Evolutionary conservation across 2,797 vertebrate genomes (phyloP).

Genomic region (Uromys caudimaculatus): DNA sequence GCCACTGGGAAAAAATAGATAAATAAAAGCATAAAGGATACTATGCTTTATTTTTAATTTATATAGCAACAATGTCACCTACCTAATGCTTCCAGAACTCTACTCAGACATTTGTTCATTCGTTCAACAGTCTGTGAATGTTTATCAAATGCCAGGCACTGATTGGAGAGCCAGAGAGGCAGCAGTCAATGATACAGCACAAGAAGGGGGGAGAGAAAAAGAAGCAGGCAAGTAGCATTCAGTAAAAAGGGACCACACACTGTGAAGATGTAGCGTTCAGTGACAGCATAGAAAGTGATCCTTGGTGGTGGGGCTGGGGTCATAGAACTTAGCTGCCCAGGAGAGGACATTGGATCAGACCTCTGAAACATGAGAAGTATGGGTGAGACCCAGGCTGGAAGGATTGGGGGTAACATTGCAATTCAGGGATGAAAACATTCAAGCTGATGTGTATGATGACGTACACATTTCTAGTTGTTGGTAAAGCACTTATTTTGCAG

Average conservation of each 20-base stretch:
- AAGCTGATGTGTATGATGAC: neutral
- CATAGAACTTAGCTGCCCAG: neutral
- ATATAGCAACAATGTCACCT: neutral
- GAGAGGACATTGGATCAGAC: neutral
- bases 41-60: neutral
- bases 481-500: neutral
- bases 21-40: neutral
- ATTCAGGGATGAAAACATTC: neutral
- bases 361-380: neutral
- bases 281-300: neutral
- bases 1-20: neutral
- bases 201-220: neutral
- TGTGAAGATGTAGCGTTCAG: neutral
- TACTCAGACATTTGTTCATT: neutral
- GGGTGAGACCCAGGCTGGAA: neutral
- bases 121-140: neutral
- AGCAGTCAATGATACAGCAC: neutral
- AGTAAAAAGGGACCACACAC: neutral
- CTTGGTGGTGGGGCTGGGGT: accelerated
- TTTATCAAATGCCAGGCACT: neutral
- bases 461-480: neutral
- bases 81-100: neutral
- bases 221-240: neutral
- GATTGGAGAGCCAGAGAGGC: neutral
- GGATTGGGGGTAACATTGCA: neutral